These are phyloP conservation scores for Meda fulgida DNA, from an alignment of 2,797 vertebrate species.

Conservation along the genomic window DNA sequence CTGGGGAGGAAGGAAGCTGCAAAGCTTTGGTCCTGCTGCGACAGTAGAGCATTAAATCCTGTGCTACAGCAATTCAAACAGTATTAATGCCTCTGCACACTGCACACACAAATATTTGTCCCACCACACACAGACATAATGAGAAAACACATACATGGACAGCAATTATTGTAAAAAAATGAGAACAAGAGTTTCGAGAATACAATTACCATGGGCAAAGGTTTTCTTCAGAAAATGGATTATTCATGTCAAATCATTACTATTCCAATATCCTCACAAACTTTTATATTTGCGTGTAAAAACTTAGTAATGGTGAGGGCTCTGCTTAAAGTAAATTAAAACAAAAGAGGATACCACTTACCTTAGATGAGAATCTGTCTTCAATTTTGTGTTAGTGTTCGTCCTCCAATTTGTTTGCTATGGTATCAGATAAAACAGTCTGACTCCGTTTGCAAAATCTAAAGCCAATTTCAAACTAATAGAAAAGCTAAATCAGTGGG, in stretches of 20 bases:
- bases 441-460: constrained; percentile 6
- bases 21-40: background rate
- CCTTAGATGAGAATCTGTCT: background rate
- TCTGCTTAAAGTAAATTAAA: constrained; percentile 2
- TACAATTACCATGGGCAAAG: background rate
- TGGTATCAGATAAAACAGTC: background rate
- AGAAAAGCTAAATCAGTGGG: background rate
- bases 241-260: background rate
- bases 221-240: background rate
- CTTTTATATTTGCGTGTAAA: background rate
- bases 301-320: background rate
- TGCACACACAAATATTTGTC: constrained; percentile 7
- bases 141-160: constrained; percentile 11
- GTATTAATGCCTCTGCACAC: background rate
- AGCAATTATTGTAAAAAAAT: constrained; percentile 23
- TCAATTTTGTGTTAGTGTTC: background rate
- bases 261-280: background rate
- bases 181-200: background rate
- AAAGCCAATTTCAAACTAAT: background rate
- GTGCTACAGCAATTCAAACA: background rate
- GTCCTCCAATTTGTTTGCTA: background rate
- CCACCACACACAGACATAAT: background rate
- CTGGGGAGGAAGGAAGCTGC: background rate
- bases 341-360: constrained; percentile 14
- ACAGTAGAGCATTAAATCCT: background rate